These are phyloP conservation scores for Sphaerodactylus townsendi DNA, from an alignment of 2,113 vertebrate species.

Conservation along the genomic window DNA sequence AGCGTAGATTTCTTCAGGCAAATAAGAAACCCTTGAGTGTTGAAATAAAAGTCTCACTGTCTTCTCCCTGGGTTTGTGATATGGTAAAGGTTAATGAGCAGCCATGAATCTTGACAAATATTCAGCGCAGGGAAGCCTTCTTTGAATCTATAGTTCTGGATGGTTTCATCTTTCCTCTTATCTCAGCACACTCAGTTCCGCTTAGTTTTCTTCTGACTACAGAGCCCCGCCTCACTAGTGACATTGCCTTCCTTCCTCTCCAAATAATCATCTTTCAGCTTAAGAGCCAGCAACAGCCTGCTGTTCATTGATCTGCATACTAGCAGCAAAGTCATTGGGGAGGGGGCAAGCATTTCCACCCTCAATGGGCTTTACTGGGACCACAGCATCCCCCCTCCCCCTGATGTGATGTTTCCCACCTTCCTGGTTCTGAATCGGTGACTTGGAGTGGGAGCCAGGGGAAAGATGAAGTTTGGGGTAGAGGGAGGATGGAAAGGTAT, in stretches of 20 bases:
- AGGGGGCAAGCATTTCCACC: no score
- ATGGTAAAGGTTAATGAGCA: slow-evolving; percentile 26
- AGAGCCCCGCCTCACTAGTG: background rate
- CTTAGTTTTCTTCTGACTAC: background rate
- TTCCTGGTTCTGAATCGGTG: no score
- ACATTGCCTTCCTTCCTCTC: slow-evolving; percentile 2
- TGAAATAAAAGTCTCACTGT: background rate
- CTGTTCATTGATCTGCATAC: background rate
- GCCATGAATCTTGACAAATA: background rate
- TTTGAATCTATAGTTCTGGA: background rate
- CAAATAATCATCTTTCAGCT: background rate
- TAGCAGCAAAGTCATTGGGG: no score
- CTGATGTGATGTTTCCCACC: no score
- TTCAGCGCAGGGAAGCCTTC: background rate
- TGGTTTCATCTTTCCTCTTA: slow-evolving; percentile 13
- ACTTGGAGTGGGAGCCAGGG: no score
- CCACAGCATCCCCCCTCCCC: no score
- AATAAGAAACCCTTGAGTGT: background rate
- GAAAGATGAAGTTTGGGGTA: no score
- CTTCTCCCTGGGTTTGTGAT: background rate
- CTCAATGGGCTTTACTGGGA: no score
- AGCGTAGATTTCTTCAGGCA: background rate
- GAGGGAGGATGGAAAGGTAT: no score
- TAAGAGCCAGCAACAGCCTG: slow-evolving; percentile 5
- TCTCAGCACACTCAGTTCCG: background rate